Evolutionary conservation across 30 jellyfish, hydroid and myxozoan genomes (phyloP), one percentile per base, ranked within the genome.

Genomic region (Pseudorhiza aurosa): DNA sequence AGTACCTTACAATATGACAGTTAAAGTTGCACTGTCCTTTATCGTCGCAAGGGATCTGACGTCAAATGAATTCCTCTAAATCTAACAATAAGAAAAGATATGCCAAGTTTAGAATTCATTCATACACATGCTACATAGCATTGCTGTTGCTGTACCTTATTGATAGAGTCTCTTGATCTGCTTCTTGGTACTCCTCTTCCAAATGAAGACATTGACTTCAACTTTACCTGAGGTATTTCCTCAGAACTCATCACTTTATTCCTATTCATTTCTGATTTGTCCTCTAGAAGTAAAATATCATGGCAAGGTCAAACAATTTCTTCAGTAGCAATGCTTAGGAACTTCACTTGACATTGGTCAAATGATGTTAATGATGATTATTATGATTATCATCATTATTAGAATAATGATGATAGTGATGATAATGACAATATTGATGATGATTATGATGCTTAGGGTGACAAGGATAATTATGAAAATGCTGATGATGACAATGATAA

Each of bases 241-340:
- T 77, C 82, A 12, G 30, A 50, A 37, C 24, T 77, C 30, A 67
- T 45, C 50, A 77, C 65, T 77, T 77, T 77, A 39, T 77, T 77
- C 25, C 58, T 45, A 25, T 49, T 60, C 89, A 77, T 77, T 55
- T 74, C 87, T 1, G 67, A 12, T 18, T 12, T 22, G 7, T 53
- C 67, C 24, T 53, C 67, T 19, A 15, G 5, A 46, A 46, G 18
- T 5, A 46, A 46, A 5, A 46, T 2, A 2, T 46, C 27, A 5
- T n/a, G n/a, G n/a, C n/a, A n/a, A n/a, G n/a, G n/a, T n/a, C n/a
- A n/a, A n/a, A n/a, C n/a, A n/a, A n/a, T n/a, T n/a, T n/a, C n/a
- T n/a, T n/a, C n/a, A n/a, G n/a, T n/a, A n/a, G n/a, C n/a, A n/a
- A n/a, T n/a, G n/a, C n/a, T n/a, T n/a, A n/a, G n/a, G n/a, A n/a